A percentile compares a stretch with the other conserved stretches of the same genome.
Conservation (phyloP, 2,797 vertebrate species). For the Oryzias dopingdopingensis region DNA sequence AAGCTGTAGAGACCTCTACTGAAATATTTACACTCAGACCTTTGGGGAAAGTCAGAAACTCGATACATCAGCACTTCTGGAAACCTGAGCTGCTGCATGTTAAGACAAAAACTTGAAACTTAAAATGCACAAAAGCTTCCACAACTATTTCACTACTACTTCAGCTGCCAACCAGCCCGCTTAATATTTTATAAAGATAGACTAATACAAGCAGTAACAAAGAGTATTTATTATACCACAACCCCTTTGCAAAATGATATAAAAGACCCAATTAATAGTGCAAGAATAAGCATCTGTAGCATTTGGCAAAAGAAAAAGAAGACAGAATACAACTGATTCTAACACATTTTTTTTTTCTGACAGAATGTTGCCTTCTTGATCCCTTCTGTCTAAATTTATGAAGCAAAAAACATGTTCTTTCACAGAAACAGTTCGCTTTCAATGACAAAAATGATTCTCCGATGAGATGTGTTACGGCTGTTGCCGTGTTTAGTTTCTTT, state of each 20-base stretch:
- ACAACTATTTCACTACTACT: slow-evolving; percentile 7
- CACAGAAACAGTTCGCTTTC: too few relatives aligned
- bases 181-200: slow-evolving; percentile 39
- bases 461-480: too few relatives aligned
- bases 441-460: too few relatives aligned
- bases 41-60: slow-evolving; percentile 60
- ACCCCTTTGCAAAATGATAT: slow-evolving; percentile 17
- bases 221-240: slow-evolving; percentile 6
- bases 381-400: too few relatives aligned
- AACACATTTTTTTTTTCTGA: too few relatives aligned
- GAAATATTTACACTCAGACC: slow-evolving; percentile 69
- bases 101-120: slow-evolving; percentile 28
- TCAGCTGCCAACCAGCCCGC: slow-evolving; percentile 2
- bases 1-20: slow-evolving; percentile 33
- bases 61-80: slow-evolving; percentile 66
- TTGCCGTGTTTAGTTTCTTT: too few relatives aligned
- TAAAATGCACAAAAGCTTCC: slow-evolving; percentile 28
- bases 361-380: too few relatives aligned
- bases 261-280: not conserved
- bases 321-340: too few relatives aligned
- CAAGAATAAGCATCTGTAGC: too few relatives aligned
- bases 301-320: too few relatives aligned
- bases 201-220: slow-evolving; percentile 15
- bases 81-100: slow-evolving; percentile 40
- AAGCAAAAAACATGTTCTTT: too few relatives aligned